phyloP scores from a whole-genome alignment of 2,113 vertebrate species.

The Eretmochelys imbricata region DNA sequence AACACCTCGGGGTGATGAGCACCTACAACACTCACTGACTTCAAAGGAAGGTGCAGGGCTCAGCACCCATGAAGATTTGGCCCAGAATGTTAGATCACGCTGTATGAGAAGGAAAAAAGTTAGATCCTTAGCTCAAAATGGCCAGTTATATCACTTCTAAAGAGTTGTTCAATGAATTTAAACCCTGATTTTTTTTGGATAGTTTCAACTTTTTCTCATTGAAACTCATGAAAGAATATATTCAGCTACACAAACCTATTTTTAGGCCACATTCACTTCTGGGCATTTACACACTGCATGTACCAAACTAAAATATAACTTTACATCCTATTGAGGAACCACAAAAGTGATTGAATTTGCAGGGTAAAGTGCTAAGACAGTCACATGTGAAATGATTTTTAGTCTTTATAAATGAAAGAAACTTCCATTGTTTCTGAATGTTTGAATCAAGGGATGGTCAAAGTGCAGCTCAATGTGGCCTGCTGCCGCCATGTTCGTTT shows the following conservation, averaged over 20 bases:
- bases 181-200: background rate
- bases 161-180: background rate
- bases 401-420: background rate
- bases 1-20: background rate
- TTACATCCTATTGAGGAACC: background rate
- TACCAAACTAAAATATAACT: background rate
- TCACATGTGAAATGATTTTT: background rate
- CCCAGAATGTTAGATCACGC: background rate
- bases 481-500: background rate
- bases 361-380: accelerated
- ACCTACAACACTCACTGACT: background rate
- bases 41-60: background rate
- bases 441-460: background rate
- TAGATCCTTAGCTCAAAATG: background rate
- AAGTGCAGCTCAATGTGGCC: background rate
- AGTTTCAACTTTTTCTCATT: background rate
- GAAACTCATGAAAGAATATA: background rate
- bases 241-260: background rate
- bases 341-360: background rate
- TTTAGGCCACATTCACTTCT: background rate
- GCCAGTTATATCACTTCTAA: background rate
- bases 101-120: background rate
- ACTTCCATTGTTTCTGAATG: background rate
- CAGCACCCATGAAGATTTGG: background rate
- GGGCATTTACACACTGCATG: accelerated